These are phyloP conservation scores for Sinosuthora webbiana DNA, from an alignment of 2,113 vertebrate species.

Conservation along the genomic window DNA sequence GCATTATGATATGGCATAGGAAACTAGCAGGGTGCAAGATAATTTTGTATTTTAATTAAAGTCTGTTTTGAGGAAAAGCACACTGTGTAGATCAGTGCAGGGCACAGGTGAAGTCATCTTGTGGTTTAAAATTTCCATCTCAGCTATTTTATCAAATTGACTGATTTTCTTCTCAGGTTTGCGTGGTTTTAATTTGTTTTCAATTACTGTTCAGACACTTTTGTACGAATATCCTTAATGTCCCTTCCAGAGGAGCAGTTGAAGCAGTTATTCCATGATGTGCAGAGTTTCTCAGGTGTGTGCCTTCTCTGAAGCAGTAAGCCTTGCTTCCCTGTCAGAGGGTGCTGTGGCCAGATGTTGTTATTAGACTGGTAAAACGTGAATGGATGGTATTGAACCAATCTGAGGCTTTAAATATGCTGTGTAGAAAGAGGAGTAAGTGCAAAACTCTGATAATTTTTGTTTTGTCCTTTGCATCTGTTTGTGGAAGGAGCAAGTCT, in stretches of 20 bases:
- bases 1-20: neutral
- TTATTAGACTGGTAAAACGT: neutral
- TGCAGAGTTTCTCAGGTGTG: neutral
- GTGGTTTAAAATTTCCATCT: neutral
- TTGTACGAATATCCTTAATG: neutral
- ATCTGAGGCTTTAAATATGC: neutral
- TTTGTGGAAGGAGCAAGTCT: neutral
- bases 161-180: neutral
- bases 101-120: neutral
- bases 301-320: neutral
- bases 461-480: neutral
- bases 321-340: accelerated
- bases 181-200: neutral
- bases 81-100: too few relatives aligned
- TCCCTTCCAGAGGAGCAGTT: neutral
- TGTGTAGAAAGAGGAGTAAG: neutral
- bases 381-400: neutral
- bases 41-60: neutral
- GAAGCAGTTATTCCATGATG: neutral
- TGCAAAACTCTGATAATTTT: neutral
- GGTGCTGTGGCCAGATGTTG: neutral
- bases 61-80: neutral
- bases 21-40: neutral
- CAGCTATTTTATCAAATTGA: neutral
- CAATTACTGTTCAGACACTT: neutral